Evolutionary conservation across 2,888 invertebrate species (phyloP), one percentile per base, ranked within the genome.

Genomic region (Atrina japonica): DNA sequence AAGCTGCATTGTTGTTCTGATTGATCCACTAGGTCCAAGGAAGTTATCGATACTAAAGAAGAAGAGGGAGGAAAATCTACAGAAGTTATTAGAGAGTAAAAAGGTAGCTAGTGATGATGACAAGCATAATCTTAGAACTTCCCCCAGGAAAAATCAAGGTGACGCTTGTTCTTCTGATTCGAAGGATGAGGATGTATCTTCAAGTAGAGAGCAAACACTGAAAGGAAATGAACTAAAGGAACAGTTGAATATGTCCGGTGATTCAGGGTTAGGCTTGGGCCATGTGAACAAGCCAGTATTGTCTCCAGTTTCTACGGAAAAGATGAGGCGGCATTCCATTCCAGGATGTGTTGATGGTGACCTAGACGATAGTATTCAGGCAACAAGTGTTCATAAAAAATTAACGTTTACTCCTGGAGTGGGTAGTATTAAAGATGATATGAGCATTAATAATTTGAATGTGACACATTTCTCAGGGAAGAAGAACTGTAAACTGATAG

Each of bases 1-100:
- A 0, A 97, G 97, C 16, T 97, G 97, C 53, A 96, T 99, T 23
- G 95, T 96, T 0, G 92, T 98, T 23, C 95, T 98, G 94, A 92
- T 97, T 74, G 97, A 97, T 91, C 96, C 96, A 52, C 95, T 96
- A 0, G 96, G 96, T 0, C 96, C 85, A 1, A 80, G 86, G 29
- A 85, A 85, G 67, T 73, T 86, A 1, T 85, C 84, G 1, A 79
- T 86, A n/a, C 82, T 88, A 16, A 82, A 78, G 61, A 82, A 81
- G 49, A 82, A 83, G 53, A 73, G 86, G 0, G 84, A 86, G 45
- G 85, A 86, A 53, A 64, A 73, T 47, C 43, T 73, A 11, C 53
- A 59, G 25, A 66, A 56, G 30, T 18, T 70, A 16, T 56, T 16
- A 43, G 63, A 56, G 40, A 60, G 50, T 9, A 66, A 64, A 53